Evolutionary conservation across 2,888 invertebrate genomes (phyloP), one percentile per base, ranked within the genome.

Genomic region (Cosmia pyralina): DNA sequence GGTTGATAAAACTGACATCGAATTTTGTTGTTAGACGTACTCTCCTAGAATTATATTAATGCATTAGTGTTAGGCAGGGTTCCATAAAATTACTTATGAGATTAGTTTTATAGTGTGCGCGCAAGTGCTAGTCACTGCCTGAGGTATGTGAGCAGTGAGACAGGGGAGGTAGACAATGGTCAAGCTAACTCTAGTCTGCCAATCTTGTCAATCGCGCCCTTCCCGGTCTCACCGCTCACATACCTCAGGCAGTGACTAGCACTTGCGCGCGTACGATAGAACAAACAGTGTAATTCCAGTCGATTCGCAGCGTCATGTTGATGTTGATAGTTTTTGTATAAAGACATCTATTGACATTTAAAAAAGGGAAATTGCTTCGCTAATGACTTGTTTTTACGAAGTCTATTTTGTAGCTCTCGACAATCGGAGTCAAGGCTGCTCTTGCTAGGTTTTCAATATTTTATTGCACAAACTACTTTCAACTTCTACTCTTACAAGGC

Each of bases 11-110:
- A 79, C 94, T 94, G 6, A 94, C 95, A 85, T 96, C 96, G 88
- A 96, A 96, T 55, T 92, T 94, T 13, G 94, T 93, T 50, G 96
- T 95, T 57, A 96, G 89, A 34, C 96, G 95, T 22, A 93, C 93
- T 90, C 93, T 94, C 65, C 96, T 96, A 28, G 22, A 73, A 80
- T 46, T n/a, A 15, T 55, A 8, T 62, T 50, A 57, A 7, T 58
- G 28, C 2, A 19, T 38, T 50, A 34, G 1, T 52, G 7, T 46
- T 52, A 59, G 19, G 10, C 15, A 46, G 11, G 6, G 11, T 17
- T 46, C 7, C 38, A 62, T 22, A 4, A 38, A 48, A 50, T 17
- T 22, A n/a, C n/a, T n/a, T n/a, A 22, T 19, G 10, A 69, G 11
- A 52, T 28, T 41, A 1, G 4, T 59, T 50, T 64, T 15, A 38